Conservation (phyloP, 2,888 invertebrate genomes). For the Euplexia lucipara region DNA sequence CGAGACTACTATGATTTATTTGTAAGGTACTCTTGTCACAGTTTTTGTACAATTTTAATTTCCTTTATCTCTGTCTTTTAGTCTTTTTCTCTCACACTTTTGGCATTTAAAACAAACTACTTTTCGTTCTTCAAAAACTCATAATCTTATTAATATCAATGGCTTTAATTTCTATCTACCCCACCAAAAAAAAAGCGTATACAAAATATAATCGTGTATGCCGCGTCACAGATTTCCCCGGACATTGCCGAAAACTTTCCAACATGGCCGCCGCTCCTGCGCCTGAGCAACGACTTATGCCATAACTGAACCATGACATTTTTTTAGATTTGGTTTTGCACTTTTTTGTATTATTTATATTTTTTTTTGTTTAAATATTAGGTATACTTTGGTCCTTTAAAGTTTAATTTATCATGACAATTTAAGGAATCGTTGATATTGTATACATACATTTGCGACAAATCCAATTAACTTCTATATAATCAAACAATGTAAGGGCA, state of each 20-base stretch:
- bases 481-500: conserved; percentile 36
- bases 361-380: no score
- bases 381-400: background rate
- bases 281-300: conserved; percentile 71
- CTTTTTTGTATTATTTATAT: background rate
- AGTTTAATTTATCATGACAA: background rate
- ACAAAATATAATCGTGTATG: conserved; percentile 53
- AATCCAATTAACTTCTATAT: conserved; percentile 23
- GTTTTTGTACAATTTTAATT: no score
- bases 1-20: no score
- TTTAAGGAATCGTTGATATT: background rate
- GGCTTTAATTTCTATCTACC: conserved; percentile 23
- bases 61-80: no score
- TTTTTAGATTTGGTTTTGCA: conserved; percentile 25
- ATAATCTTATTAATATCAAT: background rate
- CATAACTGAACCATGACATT: conserved; percentile 65
- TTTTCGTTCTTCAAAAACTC: background rate
- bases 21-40: no score
- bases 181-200: conserved; percentile 44
- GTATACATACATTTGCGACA: conserved; percentile 15
- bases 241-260: conserved; percentile 82
- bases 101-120: background rate
- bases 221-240: conserved; percentile 82
- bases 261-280: conserved; percentile 76
- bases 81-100: background rate